Percentiles rank a stretch among this genome's conserved stretches.
These are phyloP conservation scores for Stegana nigrithorax DNA, from an alignment of 2,888 invertebrate species.

Conservation along the genomic window DNA sequence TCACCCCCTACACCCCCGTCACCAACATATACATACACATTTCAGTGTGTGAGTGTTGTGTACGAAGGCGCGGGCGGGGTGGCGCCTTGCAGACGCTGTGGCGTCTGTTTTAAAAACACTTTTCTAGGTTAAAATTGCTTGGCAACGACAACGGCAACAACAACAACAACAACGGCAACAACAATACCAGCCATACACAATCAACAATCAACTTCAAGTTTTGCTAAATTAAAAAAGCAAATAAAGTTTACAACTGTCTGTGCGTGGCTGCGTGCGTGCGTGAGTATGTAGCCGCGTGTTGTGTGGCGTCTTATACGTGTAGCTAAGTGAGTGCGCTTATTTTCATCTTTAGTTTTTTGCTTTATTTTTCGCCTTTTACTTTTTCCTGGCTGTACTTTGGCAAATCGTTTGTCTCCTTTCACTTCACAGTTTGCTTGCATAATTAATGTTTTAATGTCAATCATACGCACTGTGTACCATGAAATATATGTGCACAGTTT, in stretches of 20 bases:
- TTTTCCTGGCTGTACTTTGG: too few species aligned
- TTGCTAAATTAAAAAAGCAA: constrained; percentile 1
- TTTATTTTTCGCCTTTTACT: neutral
- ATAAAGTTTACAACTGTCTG: neutral
- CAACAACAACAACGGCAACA: too few species aligned
- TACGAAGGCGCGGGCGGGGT: too few species aligned
- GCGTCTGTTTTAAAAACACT: neutral
- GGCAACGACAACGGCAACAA: too few species aligned
- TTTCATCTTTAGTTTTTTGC: neutral
- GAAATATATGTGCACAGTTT: constrained; percentile 50
- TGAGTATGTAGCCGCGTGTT: too few species aligned
- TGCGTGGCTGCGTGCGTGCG: too few species aligned
- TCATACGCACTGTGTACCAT: constrained; percentile 56
- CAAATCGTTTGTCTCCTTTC: too few species aligned
- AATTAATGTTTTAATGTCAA: constrained; percentile 59
- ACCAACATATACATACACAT: too few species aligned
- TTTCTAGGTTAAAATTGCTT: neutral
- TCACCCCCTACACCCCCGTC: too few species aligned
- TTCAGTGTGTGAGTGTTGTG: too few species aligned
- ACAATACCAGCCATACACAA: neutral
- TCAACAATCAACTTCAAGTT: constrained; percentile 1
- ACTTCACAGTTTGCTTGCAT: constrained; percentile 39
- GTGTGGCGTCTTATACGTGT: too few species aligned
- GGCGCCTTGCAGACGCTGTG: too few species aligned
- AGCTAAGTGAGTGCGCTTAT: neutral